Evolutionary conservation across 2,888 invertebrate species (phyloP), one percentile per base, ranked within the genome.

Genomic region (Hydroisotoma schaefferi): DNA sequence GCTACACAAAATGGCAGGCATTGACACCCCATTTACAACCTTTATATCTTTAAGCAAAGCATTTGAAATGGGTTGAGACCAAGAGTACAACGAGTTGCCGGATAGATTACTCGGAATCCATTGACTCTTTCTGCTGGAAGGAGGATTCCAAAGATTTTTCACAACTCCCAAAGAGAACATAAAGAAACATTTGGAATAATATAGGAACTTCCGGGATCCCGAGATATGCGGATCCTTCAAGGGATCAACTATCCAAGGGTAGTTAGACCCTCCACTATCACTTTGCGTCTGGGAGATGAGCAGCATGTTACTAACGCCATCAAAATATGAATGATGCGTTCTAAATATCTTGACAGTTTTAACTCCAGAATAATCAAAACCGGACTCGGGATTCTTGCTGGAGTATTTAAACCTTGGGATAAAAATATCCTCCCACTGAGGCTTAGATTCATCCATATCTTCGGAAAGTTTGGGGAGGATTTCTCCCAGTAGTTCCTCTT

Each of bases 381-480:
- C n/a, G n/a, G 40, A 40, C 40, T 18, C 20, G 40, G 5, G 8
- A 29, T 12, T 48, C 8, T 40, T 40, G 1, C 23, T 51, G 37
- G 33, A 29, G 29, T 61, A 57, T 15, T 54, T 44, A 29, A 61
- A 71, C 43, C 55, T 40, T 23, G 71, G 67, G 22, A 71, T 60
- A 6, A 69, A 57, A 4, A 71, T 46, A 29, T 65, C 67, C 46
- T 71, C 71, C 71, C 71, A 71, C 28, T 71, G 71, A n/a, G 71
- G 71, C 27, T 63, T 59, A 6, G 23, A 28, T 18, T 63, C 67
- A 22, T 67, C 68, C 67, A 71, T 65, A 38, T 68, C 68, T 10
- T 55, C 44, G 28, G 48, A 49, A 27, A 69, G 28, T 1, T 46
- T 51, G 2, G 62, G 61, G 2, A 68, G 59, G 40, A 67, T 40